Conservation (phyloP, 2,888 invertebrate species). For the Lithophane socia region DNA sequence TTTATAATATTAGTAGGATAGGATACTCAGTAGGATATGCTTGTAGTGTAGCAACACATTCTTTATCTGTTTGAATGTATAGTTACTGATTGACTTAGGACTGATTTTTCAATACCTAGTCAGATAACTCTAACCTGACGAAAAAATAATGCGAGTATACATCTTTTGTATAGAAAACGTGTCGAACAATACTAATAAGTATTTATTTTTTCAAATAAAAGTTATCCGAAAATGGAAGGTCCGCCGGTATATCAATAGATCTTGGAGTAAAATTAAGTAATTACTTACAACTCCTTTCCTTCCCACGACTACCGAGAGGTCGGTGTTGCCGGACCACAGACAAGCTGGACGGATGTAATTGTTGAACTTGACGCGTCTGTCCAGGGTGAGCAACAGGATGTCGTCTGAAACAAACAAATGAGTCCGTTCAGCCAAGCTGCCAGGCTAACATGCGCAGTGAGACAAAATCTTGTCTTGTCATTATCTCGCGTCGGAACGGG, state of each 20-base stretch:
- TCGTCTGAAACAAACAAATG: slow-evolving; percentile 84
- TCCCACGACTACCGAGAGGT: slow-evolving; percentile 80
- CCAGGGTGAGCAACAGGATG: slow-evolving; percentile 89
- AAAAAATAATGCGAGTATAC: too few relatives aligned
- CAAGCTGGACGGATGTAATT: slow-evolving; percentile 90
- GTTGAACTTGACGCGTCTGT: slow-evolving; percentile 85
- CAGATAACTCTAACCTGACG: not conserved
- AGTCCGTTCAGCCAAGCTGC: not conserved
- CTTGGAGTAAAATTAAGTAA: not conserved
- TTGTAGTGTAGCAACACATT: not conserved
- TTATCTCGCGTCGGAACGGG: not conserved
- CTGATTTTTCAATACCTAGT: not conserved
- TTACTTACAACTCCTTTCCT: slow-evolving; percentile 84
- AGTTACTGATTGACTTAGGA: too few relatives aligned
- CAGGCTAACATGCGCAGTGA: not conserved
- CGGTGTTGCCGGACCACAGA: slow-evolving; percentile 88
- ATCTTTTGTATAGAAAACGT: too few relatives aligned
- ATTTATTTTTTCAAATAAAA: not conserved
- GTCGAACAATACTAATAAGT: too few relatives aligned
- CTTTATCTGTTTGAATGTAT: not conserved
- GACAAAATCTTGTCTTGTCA: not conserved
- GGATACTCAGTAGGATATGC: not conserved
- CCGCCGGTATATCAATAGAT: not conserved
- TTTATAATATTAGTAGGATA: too few relatives aligned
- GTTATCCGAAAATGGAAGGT: not conserved